Evolutionary conservation across 2,888 invertebrate genomes (phyloP).

Genomic region (Drosophila birchii): DNA sequence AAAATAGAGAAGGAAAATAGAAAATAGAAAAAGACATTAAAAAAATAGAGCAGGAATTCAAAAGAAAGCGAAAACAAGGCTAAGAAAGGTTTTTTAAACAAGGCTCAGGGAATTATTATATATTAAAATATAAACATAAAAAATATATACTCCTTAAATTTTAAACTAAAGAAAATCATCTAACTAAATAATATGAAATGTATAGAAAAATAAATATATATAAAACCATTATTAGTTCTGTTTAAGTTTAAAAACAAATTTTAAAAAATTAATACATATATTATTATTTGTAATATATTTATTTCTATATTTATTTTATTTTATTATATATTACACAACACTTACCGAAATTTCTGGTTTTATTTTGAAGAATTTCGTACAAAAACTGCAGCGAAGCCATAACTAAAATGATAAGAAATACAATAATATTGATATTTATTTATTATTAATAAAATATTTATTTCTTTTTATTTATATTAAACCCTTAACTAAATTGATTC

Average conservation of each 20-base stretch:
- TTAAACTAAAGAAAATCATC: too few relatives aligned
- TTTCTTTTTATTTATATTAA: neutral
- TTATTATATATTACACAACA: too few relatives aligned
- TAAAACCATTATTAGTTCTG: too few relatives aligned
- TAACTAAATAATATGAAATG: too few relatives aligned
- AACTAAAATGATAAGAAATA: neutral
- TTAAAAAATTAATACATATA: too few relatives aligned
- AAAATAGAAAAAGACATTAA: too few relatives aligned
- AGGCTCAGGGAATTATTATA: neutral
- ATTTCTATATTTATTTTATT: too few relatives aligned
- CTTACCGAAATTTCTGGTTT: too few relatives aligned
- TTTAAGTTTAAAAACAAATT: too few relatives aligned
- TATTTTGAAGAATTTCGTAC: too few relatives aligned
- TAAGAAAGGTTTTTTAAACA: neutral
- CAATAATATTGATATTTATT: neutral
- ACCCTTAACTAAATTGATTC: neutral
- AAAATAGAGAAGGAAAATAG: neutral
- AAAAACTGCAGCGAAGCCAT: neutral
- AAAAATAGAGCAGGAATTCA: neutral
- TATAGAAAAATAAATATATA: too few relatives aligned
- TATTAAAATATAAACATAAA: neutral
- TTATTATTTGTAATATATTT: too few relatives aligned
- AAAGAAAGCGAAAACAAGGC: slow-evolving; percentile 1
- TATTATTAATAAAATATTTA: neutral
- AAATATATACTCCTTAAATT: neutral